Conservation (phyloP, 2,113 vertebrate species). For the Myrmecobius fasciatus region DNA sequence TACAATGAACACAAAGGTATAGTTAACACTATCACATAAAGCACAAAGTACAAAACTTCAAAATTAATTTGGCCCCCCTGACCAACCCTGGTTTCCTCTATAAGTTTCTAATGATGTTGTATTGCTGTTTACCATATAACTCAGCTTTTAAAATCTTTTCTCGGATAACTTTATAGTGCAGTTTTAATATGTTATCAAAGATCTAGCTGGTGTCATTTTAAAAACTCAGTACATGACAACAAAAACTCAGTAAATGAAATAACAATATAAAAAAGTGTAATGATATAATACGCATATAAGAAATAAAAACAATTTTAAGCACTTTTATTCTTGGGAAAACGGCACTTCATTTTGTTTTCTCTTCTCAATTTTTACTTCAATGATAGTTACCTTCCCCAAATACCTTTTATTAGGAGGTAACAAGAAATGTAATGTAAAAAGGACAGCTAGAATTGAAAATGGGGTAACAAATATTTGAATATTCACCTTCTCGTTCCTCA, state of each 20-base stretch:
- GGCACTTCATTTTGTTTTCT: not conserved
- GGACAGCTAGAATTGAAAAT: accelerated
- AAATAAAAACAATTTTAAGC: not conserved
- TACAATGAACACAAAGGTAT: not conserved
- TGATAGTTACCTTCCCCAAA: no score
- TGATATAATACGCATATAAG: not conserved
- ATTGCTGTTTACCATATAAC: accelerated
- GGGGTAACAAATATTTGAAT: not conserved
- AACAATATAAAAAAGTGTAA: not conserved
- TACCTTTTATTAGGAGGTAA: not conserved
- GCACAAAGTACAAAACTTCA: not conserved
- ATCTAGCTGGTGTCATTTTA: not conserved
- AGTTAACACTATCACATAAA: not conserved
- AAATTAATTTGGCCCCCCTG: not conserved
- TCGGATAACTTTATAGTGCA: not conserved
- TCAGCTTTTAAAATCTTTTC: not conserved
- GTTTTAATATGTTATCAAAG: not conserved
- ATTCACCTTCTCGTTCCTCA: slow-evolving; percentile 95
- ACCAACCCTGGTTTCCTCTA: accelerated
- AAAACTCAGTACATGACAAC: not conserved
- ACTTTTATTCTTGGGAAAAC: not conserved
- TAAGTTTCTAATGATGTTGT: not conserved
- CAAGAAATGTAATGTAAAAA: accelerated
- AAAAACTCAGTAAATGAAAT: not conserved
- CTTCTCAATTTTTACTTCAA: not conserved